Evolutionary conservation across 2,113 vertebrate species (phyloP).

Genomic region (Empidonax traillii): DNA sequence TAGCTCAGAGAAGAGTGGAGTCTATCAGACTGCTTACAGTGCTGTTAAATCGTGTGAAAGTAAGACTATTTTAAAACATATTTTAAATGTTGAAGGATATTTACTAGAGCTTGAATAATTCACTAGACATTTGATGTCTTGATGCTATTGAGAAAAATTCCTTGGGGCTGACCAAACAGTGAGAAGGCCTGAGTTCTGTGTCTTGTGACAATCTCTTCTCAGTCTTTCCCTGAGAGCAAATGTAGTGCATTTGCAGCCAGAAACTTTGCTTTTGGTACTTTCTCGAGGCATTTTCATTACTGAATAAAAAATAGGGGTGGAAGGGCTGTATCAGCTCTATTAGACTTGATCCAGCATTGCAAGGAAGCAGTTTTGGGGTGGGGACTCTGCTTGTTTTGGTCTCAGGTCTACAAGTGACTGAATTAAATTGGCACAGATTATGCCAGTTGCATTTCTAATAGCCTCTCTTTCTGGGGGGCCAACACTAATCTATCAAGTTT

Average conservation of each 20-base stretch:
- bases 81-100: conserved; percentile 1
- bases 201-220: background rate
- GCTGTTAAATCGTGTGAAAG: conserved; percentile 77
- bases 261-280: background rate
- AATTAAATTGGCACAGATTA: background rate
- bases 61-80: conserved; percentile 66
- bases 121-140: background rate
- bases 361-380: background rate
- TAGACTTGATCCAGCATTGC: background rate
- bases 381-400: background rate
- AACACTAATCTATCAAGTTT: background rate
- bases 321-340: background rate
- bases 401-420: background rate
- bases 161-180: background rate
- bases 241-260: background rate
- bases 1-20: conserved; percentile 77
- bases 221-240: background rate
- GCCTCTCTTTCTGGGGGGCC: background rate
- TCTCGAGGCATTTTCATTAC: background rate
- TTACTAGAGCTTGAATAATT: background rate
- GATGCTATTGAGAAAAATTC: background rate
- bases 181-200: background rate
- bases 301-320: background rate
- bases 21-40: conserved; percentile 74
- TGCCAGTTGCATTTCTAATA: background rate